Base-by-base conservation (phyloP, 2,113 vertebrate species). In the Asarcornis scutulata region DNA sequence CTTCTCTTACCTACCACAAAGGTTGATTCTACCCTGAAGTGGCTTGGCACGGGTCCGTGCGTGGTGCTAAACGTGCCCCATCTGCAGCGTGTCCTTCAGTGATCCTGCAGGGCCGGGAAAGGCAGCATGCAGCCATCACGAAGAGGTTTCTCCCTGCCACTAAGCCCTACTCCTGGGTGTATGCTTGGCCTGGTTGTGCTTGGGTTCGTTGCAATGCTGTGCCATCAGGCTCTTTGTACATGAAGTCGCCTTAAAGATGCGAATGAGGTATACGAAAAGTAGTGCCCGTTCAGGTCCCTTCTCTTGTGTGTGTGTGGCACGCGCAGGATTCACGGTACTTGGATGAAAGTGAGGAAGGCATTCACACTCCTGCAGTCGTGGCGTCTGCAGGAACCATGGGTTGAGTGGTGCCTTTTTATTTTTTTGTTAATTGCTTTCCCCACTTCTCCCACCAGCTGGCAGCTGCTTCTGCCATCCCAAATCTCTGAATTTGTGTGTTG, bases 231-330 rank as follows among this genome's bases (percentile, higher is more conserved):
- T 62, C 25, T 63, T 13, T 14, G 26, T 34, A 11, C n/a, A 23
- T 73, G 67, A 22, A 2, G 16, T 72, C 69, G 44, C 50, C n/a
- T 69, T 4, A 50, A 53, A 46, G 36, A 4, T 17, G 13, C 3
- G 42, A 59, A 17, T 31, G 78, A 87, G 42, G 23, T 27, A 9
- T 15, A 23, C 5, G 46, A 69, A 25, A 27, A 17, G 14, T 18
- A 3, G 46, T 31, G 22, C 17, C 29, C 12, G 14, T 67, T 75
- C 16, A 23, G 67, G 16, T 72, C 44, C 44, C 17, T 78, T 46
- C 58, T 34, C 52, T n/a, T n/a, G n/a, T 0, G 1, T 1, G 36
- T n/a, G 0, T 14, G 56, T 68, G 44, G 64, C 80, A 58, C 0
- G 0, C 40, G 62, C 36, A 50, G 77, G 27, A 46, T 82, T 55